Conservation (phyloP, 2,888 invertebrate species). For the Lamellibrachia columna region DNA sequence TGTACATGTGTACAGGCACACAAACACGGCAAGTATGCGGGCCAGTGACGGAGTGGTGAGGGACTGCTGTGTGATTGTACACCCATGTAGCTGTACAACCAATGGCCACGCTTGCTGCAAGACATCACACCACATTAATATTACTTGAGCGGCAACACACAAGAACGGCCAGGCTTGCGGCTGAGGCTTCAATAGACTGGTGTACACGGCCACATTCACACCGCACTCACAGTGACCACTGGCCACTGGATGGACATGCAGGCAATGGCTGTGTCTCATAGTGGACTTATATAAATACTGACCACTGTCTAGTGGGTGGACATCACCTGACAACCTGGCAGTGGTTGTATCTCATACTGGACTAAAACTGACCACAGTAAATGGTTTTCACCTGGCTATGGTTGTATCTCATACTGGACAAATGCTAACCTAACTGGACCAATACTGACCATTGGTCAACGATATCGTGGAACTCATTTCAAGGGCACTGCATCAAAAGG, state of each 20-base stretch:
- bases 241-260: background rate
- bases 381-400: background rate
- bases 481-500: background rate
- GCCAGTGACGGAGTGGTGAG: background rate
- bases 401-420: background rate
- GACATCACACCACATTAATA: background rate
- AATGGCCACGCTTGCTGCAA: background rate
- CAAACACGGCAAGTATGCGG: background rate
- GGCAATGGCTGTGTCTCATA: background rate
- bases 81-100: background rate
- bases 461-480: background rate
- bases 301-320: background rate
- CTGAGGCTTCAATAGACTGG: background rate
- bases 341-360: background rate
- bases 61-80: background rate
- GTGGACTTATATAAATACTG: background rate
- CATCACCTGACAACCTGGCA: background rate
- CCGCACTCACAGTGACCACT: background rate
- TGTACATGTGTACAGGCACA: background rate
- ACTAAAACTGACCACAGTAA: background rate
- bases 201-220: background rate
- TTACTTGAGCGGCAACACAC: background rate
- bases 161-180: background rate
- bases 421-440: background rate
- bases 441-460: background rate